Conservation (phyloP, 2,888 invertebrate genomes). For the Folsomia manolachei region DNA sequence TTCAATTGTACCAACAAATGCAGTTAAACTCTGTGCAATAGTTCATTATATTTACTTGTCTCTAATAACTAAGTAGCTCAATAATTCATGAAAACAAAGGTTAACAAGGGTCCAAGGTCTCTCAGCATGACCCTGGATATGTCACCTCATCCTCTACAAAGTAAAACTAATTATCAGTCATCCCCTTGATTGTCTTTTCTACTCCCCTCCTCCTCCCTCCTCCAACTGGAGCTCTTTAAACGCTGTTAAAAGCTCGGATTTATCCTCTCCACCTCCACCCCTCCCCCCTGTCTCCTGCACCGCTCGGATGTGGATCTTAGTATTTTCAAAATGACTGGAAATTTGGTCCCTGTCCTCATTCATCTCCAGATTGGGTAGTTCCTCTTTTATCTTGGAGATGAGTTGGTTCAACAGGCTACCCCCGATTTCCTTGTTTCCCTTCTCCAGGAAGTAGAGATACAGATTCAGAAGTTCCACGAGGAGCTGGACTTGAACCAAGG, state of each 20-base stretch:
- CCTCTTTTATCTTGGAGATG: constrained; percentile 87
- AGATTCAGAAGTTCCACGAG: constrained; percentile 91
- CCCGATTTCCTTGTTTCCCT: constrained; percentile 71
- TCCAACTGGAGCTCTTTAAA: not conserved
- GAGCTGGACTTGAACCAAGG: constrained; percentile 90
- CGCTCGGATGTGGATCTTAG: constrained; percentile 74
- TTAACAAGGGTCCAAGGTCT: too few species aligned
- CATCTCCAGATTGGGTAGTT: constrained; percentile 86
- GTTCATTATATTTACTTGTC: too few species aligned
- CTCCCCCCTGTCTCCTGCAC: not conserved
- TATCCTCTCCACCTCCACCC: too few species aligned
- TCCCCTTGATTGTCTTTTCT: too few species aligned
- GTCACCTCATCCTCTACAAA: too few species aligned
- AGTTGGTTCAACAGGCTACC: constrained; percentile 68
- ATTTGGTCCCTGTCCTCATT: constrained; percentile 97
- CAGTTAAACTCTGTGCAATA: too few species aligned
- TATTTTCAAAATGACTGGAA: constrained; percentile 89
- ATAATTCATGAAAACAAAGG: too few species aligned
- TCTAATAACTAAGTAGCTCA: too few species aligned
- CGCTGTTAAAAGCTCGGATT: too few species aligned
- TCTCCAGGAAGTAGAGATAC: constrained; percentile 88
- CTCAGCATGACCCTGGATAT: too few species aligned
- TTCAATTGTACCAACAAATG: too few species aligned
- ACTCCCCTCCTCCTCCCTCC: not conserved
- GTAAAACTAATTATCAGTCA: too few species aligned